Evolutionary conservation across 92 coral and sea anemone species (phyloP).

Genomic region (Phenganax subtilis): DNA sequence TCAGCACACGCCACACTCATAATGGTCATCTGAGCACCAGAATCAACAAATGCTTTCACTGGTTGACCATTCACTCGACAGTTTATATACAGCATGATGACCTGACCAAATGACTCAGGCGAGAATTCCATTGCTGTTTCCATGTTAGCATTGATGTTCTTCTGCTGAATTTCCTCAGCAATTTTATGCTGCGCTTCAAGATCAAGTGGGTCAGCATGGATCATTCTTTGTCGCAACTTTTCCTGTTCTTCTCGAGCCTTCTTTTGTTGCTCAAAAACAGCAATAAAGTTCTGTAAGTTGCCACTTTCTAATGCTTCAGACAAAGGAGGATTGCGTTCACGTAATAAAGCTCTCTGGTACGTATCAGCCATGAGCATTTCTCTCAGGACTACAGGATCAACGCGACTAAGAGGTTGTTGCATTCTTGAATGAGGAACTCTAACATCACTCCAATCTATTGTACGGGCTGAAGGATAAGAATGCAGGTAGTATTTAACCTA

Average conservation of each 20-base stretch:
- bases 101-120: conserved; percentile 89
- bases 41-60: conserved; percentile 96
- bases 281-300: conserved; percentile 60
- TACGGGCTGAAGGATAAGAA: conserved; percentile 27
- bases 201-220: conserved; percentile 90
- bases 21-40: conserved; percentile 99
- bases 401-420: conserved; percentile 35
- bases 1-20: conserved; percentile 99
- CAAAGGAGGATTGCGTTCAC: conserved; percentile 87
- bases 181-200: conserved; percentile 84
- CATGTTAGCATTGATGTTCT: conserved; percentile 92
- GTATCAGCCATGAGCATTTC: conserved; percentile 80
- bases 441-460: conserved; percentile 78
- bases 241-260: conserved; percentile 78
- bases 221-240: conserved; percentile 74
- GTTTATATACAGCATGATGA: conserved; percentile 84
- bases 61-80: conserved; percentile 87
- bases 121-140: conserved; percentile 96
- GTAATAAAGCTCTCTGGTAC: conserved; percentile 74
- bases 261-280: conserved; percentile 64
- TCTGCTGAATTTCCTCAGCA: conserved; percentile 89
- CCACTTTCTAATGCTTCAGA: conserved; percentile 82
- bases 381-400: conserved; percentile 72
- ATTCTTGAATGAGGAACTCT: conserved; percentile 36
- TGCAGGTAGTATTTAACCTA: background rate